Evolutionary conservation across 35 echinoderm and acorn worm genomes (phyloP), one percentile per base, ranked within the genome.

Genomic region (Apostichopus californicus): DNA sequence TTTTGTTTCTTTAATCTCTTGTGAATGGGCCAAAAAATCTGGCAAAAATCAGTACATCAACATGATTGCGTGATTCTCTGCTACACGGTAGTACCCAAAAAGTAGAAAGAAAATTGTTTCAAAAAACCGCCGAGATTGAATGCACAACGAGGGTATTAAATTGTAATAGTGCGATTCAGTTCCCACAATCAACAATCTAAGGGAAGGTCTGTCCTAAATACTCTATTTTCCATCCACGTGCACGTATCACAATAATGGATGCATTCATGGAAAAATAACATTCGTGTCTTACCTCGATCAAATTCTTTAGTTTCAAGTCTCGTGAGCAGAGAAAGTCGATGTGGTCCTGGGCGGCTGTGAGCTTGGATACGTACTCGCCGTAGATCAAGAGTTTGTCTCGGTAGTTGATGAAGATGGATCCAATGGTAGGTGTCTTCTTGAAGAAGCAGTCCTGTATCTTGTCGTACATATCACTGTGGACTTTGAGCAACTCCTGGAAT

Each of bases 311-410:
- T n/a, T 88, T 73, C 7, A 63, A 71, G 73, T 94, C 93, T 54
- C 80, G 86, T 63, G 14, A 89, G 66, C 86, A 94, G 78, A 98
- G 77, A 9, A 94, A 70, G 73, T 98, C 96, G 22, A 98, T 95
- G 80, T 94, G 90, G 17, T 95, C 93, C 81, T 98, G 96, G 12
- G 96, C 94, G 7, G 79, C 22, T 5, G 92, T 92, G 13, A 98
- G 93, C 14, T 93, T 90, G 5, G 96, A 94, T 65, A 94, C 95
- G 77, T 98, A 98, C 61, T 79, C 92, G 4, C 96, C 96, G 78
- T 98, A 98, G 59, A 94, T 92, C 4, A 98, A 72, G 52, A 98
- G 93, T 34, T 96, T 58, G 14, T 84, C 83, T 52, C 94, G 93
- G 79, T 87, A 90, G 17, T 98, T 95, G 55, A 94, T 95, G 87